These are phyloP conservation scores for Linnaemya tessellans DNA, from an alignment of 2,888 invertebrate species.

Conservation along the genomic window DNA sequence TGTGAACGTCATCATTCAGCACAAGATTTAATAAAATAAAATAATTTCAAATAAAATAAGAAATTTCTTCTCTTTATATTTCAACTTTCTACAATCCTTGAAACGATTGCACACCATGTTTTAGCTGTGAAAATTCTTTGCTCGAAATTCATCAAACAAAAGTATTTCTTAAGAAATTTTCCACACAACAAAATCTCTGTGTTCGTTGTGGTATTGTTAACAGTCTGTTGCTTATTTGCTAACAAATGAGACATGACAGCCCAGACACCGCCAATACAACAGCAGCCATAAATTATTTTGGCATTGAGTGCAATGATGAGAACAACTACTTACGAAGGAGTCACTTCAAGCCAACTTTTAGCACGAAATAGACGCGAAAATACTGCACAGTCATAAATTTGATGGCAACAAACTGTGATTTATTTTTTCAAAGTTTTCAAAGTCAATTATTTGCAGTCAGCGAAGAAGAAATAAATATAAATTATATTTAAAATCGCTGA, in stretches of 20 bases:
- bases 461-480: not conserved
- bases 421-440: constrained; percentile 21
- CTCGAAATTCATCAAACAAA: not conserved
- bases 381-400: constrained; percentile 10
- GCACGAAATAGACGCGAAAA: constrained; percentile 4
- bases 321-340: not conserved
- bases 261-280: constrained; percentile 24
- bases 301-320: not conserved
- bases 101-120: too few species aligned
- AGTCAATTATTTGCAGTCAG: constrained; percentile 3
- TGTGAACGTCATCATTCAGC: too few species aligned
- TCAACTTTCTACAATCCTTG: too few species aligned
- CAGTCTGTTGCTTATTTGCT: constrained; percentile 46
- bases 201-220: constrained; percentile 1
- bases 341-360: constrained; percentile 1
- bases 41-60: too few species aligned
- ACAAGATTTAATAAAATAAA: too few species aligned
- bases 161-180: too few species aligned
- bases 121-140: constrained; percentile 17
- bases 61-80: too few species aligned
- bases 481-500: not conserved
- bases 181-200: too few species aligned
- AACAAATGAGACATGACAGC: constrained; percentile 58
- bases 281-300: constrained; percentile 30
- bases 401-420: constrained; percentile 27